Base-by-base conservation (phyloP, 2,113 vertebrate genomes). In the Cochlearius cochlearius region DNA sequence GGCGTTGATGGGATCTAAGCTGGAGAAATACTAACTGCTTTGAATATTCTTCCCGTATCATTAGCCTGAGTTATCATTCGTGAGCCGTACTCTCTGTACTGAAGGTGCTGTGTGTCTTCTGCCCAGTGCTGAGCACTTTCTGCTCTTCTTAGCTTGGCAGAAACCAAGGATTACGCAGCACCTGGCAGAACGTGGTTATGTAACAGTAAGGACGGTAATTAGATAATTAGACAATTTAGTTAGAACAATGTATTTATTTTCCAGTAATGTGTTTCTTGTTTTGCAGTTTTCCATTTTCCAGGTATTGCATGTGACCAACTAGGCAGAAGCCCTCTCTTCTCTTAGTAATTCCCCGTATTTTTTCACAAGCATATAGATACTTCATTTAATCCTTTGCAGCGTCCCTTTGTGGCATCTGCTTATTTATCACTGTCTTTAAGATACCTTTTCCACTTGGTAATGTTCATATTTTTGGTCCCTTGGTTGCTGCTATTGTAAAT, bases 401-500 rank as follows among this genome's bases (percentile, higher is more conserved):
- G 82, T 96, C 83, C 89, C 90, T 86, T 89, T 94, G 73, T 96
- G 78, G 66, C 80, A 72, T 89, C 69, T 96, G n/a, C 95, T 97
- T 94, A 96, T 98, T 97, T 97, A 94, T 97, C 91, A 96, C 69
- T 96, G 90, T 96, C 94, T 94, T 96, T 91, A 84, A 96, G 83
- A 95, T 94, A 47, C 2, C 29, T 90, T 95, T 93, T 91, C 75
- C 45, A 89, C 86, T 78, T 66, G 86, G 86, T 73, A 90, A 38
- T 78, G 50, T 92, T 97, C 77, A 69, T 96, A 94, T 95, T 97
- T 97, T 96, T 81, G 72, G 90, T 96, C 94, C 79, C 73, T 79
- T 91, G 68, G 83, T 97, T 97, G 75, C 53, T 73, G 68, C 91
- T 77, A 69, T 96, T 80, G 60, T 93, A 96, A 97, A 96, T 95